Conservation (phyloP, 1,140 invertebrate species). For the Hylaeus volcanicus region DNA sequence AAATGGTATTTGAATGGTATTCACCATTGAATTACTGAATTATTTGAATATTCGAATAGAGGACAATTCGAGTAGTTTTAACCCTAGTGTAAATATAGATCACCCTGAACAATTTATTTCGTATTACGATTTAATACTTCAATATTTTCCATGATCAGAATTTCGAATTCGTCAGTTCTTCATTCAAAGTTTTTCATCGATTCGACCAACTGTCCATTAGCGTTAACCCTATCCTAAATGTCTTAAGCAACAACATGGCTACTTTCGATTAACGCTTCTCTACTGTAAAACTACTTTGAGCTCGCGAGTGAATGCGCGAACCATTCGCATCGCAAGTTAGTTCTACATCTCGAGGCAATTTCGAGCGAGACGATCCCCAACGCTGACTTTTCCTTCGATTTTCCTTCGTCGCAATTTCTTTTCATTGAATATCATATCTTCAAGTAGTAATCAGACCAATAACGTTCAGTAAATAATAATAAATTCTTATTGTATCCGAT, state of each 20-base stretch:
- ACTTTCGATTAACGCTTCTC: conserved; percentile 11
- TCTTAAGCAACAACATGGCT: conserved; percentile 34
- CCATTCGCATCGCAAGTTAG: background rate
- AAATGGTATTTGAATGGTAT: too few relatives aligned
- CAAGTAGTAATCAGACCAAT: too few relatives aligned
- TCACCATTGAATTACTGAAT: too few relatives aligned
- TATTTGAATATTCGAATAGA: too few relatives aligned
- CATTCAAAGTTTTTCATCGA: conserved; percentile 9
- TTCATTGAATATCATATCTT: too few relatives aligned
- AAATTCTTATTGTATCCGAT: too few relatives aligned
- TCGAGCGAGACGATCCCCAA: conserved; percentile 42
- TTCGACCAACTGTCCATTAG: conserved; percentile 4
- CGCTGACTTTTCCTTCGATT: conserved; percentile 2
- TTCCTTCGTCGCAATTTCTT: background rate
- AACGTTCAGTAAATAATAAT: too few relatives aligned
- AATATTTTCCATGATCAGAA: background rate
- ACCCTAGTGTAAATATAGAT: too few relatives aligned
- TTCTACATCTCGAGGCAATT: conserved; percentile 19
- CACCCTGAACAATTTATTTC: too few relatives aligned
- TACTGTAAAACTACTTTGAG: conserved; percentile 6
- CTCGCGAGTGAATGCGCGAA: background rate
- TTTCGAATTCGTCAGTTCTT: background rate
- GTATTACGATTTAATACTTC: background rate
- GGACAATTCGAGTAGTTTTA: too few relatives aligned
- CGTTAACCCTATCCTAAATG: conserved; percentile 23